phyloP scores from a whole-genome alignment of 2,113 vertebrate species.

The Mionectes macconnelli region DNA sequence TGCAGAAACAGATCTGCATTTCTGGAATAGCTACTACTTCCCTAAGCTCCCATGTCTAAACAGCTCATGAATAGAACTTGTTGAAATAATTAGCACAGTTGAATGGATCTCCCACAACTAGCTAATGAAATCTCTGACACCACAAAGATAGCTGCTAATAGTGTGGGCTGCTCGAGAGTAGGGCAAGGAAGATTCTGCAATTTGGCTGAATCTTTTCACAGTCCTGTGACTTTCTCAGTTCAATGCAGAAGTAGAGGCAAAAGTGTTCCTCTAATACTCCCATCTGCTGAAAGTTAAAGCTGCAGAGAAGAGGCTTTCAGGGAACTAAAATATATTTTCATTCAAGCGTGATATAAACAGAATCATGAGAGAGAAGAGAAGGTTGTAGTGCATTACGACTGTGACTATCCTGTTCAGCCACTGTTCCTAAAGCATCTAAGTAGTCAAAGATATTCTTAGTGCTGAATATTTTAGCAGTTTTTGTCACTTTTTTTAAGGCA shows the following conservation, averaged over 20 bases:
- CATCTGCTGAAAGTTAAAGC: slow-evolving; percentile 2
- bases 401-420: slow-evolving; percentile 30
- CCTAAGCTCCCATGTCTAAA: not conserved
- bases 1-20: not conserved
- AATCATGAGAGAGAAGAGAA: slow-evolving; percentile 1
- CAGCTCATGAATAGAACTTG: not conserved
- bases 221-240: not conserved
- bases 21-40: not conserved
- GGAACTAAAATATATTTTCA: slow-evolving; percentile 30
- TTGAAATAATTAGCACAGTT: not conserved
- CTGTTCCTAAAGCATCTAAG: slow-evolving; percentile 28
- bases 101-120: not conserved
- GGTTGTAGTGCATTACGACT: slow-evolving; percentile 12
- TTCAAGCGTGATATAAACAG: slow-evolving; percentile 26
- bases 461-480: slow-evolving; percentile 60
- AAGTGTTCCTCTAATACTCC: not conserved
- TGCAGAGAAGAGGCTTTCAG: not conserved
- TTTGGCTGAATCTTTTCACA: not conserved
- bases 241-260: not conserved
- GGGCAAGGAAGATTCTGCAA: not conserved
- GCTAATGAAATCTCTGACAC: slow-evolving; percentile 2
- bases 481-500: slow-evolving; percentile 61
- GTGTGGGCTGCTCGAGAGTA: not conserved
- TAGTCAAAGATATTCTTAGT: slow-evolving; percentile 58
- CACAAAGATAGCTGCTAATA: not conserved